Evolutionary conservation across 2,888 invertebrate species (phyloP).

Genomic region (Tiliacea citrago): DNA sequence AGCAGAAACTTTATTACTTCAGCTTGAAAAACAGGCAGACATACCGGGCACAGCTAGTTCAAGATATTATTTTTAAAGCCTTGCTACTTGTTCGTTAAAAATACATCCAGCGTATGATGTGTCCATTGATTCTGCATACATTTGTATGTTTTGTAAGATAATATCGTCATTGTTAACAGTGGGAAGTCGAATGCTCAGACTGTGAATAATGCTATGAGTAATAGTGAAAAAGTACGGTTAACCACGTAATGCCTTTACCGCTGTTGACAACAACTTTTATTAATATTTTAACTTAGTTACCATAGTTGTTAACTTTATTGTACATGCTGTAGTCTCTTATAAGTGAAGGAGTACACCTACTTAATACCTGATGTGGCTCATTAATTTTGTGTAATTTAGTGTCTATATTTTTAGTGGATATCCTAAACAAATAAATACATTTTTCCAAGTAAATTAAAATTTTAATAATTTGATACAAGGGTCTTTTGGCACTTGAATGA

Average conservation of each 20-base stretch:
- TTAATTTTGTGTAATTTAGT: too few relatives aligned
- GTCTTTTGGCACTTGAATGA: not conserved
- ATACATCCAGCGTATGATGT: slow-evolving; percentile 20
- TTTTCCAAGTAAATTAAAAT: not conserved
- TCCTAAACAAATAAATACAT: too few relatives aligned
- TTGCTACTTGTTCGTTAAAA: slow-evolving; percentile 11
- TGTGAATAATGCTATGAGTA: slow-evolving; percentile 68
- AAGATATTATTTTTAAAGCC: too few relatives aligned
- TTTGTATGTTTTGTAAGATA: slow-evolving; percentile 41
- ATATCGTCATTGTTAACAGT: slow-evolving; percentile 45
- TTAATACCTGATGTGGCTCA: not conserved
- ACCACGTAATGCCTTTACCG: not conserved
- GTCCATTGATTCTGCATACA: slow-evolving; percentile 43
- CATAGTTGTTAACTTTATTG: not conserved
- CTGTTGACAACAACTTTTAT: not conserved
- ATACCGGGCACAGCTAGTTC: too few relatives aligned
- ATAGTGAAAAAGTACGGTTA: slow-evolving; percentile 34
- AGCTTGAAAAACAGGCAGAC: too few relatives aligned
- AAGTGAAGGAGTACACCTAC: not conserved
- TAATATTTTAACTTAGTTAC: not conserved
- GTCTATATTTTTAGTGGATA: too few relatives aligned
- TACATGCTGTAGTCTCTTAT: not conserved
- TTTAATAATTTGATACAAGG: not conserved
- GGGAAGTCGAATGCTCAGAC: slow-evolving; percentile 61
- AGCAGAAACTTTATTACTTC: too few relatives aligned